phyloP scores from a whole-genome alignment of 2,797 vertebrate species.

The Scolopax bukidnonensis region DNA sequence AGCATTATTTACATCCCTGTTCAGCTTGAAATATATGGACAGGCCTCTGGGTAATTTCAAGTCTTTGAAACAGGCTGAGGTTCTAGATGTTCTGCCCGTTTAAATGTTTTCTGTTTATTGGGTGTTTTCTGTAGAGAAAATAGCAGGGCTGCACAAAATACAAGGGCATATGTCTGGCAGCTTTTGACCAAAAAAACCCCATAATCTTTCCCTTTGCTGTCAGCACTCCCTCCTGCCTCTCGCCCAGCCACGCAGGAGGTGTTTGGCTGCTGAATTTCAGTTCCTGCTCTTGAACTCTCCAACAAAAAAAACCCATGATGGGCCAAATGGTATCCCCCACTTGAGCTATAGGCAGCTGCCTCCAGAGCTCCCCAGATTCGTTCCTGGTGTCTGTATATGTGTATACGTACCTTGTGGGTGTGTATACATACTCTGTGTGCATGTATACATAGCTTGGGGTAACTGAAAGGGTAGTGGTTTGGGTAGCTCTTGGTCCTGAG shows the following conservation, averaged over 20 bases:
- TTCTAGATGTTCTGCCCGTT: neutral
- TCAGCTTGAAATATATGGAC: neutral
- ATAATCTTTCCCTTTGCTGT: neutral
- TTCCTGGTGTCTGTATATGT: accelerated
- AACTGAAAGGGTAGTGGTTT: neutral
- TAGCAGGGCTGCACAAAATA: neutral
- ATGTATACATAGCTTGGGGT: neutral
- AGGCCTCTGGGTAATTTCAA: neutral
- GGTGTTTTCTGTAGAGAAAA: neutral
- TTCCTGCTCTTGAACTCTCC: neutral
- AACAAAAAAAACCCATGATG: accelerated
- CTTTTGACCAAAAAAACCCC: neutral
- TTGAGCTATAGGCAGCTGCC: neutral
- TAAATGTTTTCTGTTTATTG: neutral
- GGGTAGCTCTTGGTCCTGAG: neutral
- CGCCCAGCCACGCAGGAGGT: neutral
- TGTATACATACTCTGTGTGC: neutral
- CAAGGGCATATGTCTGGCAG: neutral
- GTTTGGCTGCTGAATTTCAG: neutral
- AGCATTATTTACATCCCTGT: neutral
- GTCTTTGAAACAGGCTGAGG: neutral
- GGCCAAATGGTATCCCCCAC: neutral
- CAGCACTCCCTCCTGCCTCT: neutral
- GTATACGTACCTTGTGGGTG: accelerated
- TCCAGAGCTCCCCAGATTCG: neutral